Evolutionary conservation across 2,888 invertebrate species (phyloP), one percentile per base, ranked within the genome.

Genomic region (Brenthis hecate): DNA sequence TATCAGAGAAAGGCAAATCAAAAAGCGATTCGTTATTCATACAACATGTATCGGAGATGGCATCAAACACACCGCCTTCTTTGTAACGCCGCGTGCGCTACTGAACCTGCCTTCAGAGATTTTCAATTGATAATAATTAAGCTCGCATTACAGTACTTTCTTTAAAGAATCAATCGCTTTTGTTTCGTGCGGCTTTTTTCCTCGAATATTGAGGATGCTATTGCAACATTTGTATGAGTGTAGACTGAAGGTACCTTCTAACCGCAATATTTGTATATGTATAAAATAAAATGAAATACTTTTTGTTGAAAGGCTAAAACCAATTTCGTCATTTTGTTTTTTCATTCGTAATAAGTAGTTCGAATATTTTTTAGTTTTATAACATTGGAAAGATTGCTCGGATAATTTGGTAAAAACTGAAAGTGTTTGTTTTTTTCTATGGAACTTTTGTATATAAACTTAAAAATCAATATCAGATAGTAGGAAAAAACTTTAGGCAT

Each of bases 101-200:
- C 72, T 65, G 72, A 58, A 58, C 57, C 51, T 71, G 77, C 88
- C 85, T 88, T 88, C 85, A 85, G 80, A 85, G 86, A 88, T 87
- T 80, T 84, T 87, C 91, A 89, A 91, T 91, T 90, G 89, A 91
- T 91, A 91, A 91, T 91, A 50, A 60, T 60, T 90, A 91, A 85
- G 87, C 85, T 88, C 85, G 78, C 77, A 80, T 86, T 88, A 85
- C 85, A 81, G 78, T 85, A 86, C 88, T 86, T 87, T 85, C 75
- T 72, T 75, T 76, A 66, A 43, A 48, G 65, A 72, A 68, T 63
- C 55, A 68, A 28, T 16, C 47, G 64, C 69, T 66, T 69, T 71
- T 69, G 69, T 71, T 63, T 66, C 36, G 50, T 56, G n/a, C 43
- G 32, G 54, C 48, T 60, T 48, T 56, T 48, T 50, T 36, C 48